These are phyloP conservation scores for Aphodius granarius DNA, from an alignment of 2,888 invertebrate species.

Conservation along the genomic window DNA sequence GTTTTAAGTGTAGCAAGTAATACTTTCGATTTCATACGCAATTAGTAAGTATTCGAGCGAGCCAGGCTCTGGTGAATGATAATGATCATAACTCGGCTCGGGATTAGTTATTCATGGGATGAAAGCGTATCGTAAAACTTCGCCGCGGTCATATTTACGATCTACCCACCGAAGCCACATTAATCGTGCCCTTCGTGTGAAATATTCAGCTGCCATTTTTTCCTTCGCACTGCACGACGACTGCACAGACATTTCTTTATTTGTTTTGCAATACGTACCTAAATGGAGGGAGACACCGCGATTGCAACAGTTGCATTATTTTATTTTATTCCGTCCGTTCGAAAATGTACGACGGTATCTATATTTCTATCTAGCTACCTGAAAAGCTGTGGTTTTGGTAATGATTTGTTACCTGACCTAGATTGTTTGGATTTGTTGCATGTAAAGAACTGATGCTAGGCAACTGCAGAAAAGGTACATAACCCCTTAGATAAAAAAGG, in stretches of 20 bases:
- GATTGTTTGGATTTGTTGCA: too few relatives aligned
- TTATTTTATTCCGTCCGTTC: neutral
- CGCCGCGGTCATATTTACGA: neutral
- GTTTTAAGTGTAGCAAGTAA: neutral
- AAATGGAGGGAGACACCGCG: too few relatives aligned
- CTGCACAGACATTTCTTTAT: neutral
- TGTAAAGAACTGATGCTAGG: too few relatives aligned
- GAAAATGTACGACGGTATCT: too few relatives aligned
- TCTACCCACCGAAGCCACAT: neutral
- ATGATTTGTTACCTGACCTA: too few relatives aligned
- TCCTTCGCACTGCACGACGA: neutral
- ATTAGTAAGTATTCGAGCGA: neutral
- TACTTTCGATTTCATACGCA: neutral
- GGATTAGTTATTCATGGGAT: conserved; percentile 13
- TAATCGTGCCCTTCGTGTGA: neutral
- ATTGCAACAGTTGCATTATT: neutral
- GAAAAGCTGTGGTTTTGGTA: too few relatives aligned
- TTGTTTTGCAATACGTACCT: neutral
- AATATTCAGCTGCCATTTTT: neutral
- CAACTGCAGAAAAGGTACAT: too few relatives aligned
- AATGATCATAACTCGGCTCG: neutral
- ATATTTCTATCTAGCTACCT: too few relatives aligned
- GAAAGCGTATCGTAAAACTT: neutral
- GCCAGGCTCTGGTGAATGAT: neutral
- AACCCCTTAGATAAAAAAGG: too few relatives aligned